These are phyloP conservation scores for Coryphaenoides rupestris DNA, from an alignment of 2,113 vertebrate species.

Conservation along the genomic window DNA sequence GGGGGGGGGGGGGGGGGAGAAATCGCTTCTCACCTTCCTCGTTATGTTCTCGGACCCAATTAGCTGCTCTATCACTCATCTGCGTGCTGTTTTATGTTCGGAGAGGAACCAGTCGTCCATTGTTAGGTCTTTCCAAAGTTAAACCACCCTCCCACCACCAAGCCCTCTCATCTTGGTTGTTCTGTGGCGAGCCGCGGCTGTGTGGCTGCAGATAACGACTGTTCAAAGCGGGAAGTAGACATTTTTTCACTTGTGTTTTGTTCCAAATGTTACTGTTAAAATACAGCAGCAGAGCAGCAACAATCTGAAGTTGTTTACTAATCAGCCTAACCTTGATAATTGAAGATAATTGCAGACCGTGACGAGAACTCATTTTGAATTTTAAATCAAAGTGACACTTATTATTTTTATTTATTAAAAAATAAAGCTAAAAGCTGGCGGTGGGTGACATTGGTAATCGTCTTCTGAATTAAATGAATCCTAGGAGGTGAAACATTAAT, in stretches of 20 bases:
- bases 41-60: slow-evolving; percentile 70
- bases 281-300: too few species aligned
- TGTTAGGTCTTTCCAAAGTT: slow-evolving; percentile 34
- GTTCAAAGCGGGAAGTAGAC: slow-evolving; percentile 29
- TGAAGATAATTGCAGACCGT: background rate
- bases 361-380: background rate
- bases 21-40: slow-evolving; percentile 23
- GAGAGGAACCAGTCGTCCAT: slow-evolving; percentile 42
- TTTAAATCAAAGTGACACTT: background rate
- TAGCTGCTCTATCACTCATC: slow-evolving; percentile 66
- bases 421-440: slow-evolving; percentile 8
- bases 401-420: background rate
- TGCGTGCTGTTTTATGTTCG: slow-evolving; percentile 33
- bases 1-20: background rate
- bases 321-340: background rate
- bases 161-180: slow-evolving; percentile 3
- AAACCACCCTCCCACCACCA: background rate
- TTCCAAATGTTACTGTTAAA: background rate
- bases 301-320: background rate
- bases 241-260: slow-evolving; percentile 9
- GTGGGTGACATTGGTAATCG: slow-evolving; percentile 27
- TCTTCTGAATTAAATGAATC: background rate
- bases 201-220: slow-evolving; percentile 44
- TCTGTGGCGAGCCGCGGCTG: slow-evolving; percentile 25
- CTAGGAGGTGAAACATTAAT: too few species aligned